Evolutionary conservation across 2,888 invertebrate genomes (phyloP).

Genomic region (Meandrusa payeni): DNA sequence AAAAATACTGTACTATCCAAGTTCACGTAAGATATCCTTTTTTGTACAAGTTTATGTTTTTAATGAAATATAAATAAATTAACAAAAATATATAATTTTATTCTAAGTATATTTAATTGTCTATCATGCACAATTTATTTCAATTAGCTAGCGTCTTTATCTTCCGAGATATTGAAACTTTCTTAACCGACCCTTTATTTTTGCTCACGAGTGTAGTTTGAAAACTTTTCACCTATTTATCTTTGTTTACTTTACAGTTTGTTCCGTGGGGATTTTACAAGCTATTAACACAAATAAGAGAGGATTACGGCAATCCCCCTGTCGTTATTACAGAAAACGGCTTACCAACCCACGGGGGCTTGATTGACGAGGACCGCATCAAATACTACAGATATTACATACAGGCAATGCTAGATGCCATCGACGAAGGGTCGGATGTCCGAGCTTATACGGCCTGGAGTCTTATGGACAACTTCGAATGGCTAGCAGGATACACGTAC

Average conservation of each 20-base stretch:
- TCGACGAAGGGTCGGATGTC: constrained; percentile 38
- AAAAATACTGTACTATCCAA: no score
- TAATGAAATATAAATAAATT: no score
- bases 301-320: neutral
- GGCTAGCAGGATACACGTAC: constrained; percentile 39
- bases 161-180: no score
- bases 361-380: constrained; percentile 51
- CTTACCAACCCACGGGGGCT: constrained; percentile 43
- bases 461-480: constrained; percentile 44
- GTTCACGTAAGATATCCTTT: no score
- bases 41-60: no score
- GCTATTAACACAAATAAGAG: neutral
- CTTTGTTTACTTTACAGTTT: constrained; percentile 2
- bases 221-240: no score
- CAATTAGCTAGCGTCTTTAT: no score
- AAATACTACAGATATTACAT: constrained; percentile 48
- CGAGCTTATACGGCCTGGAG: constrained; percentile 38
- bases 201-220: no score
- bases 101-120: no score
- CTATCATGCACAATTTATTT: no score
- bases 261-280: constrained; percentile 3
- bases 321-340: constrained; percentile 80
- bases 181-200: no score
- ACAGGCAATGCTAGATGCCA: constrained; percentile 43
- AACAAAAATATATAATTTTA: no score